Evolutionary conservation across 2,888 invertebrate species (phyloP).

Genomic region (Hypselothyrea guttata): DNA sequence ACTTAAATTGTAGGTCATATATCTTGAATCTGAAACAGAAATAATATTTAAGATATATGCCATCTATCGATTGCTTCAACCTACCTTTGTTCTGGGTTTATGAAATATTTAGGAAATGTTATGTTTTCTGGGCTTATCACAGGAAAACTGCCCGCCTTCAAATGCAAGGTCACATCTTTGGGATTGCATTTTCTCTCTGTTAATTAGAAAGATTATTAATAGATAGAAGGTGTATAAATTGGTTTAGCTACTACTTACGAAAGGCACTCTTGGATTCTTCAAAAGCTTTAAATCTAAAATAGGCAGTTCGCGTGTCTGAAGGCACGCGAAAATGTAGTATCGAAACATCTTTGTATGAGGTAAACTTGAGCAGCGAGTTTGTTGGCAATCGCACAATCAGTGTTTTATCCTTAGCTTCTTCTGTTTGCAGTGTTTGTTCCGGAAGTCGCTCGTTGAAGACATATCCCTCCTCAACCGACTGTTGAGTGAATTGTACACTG

Average conservation of each 20-base stretch:
- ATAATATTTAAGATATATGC: not conserved
- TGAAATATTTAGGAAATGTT: conserved; percentile 87
- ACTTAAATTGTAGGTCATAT: conserved; percentile 85
- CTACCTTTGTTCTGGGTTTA: conserved; percentile 83
- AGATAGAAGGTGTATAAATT: not conserved
- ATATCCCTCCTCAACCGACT: conserved; percentile 57
- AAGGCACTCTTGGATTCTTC: conserved; percentile 82
- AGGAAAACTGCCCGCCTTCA: conserved; percentile 92
- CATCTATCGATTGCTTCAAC: too few relatives aligned
- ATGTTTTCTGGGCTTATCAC: conserved; percentile 92
- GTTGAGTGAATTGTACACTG: conserved; percentile 66
- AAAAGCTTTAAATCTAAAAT: conserved; percentile 81
- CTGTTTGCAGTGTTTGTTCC: conserved; percentile 68
- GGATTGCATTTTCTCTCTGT: conserved; percentile 85
- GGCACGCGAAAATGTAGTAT: conserved; percentile 85
- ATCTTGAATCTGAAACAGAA: conserved; percentile 75
- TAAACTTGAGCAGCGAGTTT: conserved; percentile 83
- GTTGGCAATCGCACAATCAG: conserved; percentile 82
- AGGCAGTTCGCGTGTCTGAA: conserved; percentile 83
- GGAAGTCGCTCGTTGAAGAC: conserved; percentile 49
- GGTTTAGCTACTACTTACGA: conserved; percentile 72
- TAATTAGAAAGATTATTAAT: conserved; percentile 21
- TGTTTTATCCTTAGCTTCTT: conserved; percentile 75
- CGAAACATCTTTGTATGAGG: conserved; percentile 85
- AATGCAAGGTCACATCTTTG: conserved; percentile 86